Evolutionary conservation across 2,113 vertebrate genomes (phyloP).

Genomic region (Pyxicephalus adspersus): DNA sequence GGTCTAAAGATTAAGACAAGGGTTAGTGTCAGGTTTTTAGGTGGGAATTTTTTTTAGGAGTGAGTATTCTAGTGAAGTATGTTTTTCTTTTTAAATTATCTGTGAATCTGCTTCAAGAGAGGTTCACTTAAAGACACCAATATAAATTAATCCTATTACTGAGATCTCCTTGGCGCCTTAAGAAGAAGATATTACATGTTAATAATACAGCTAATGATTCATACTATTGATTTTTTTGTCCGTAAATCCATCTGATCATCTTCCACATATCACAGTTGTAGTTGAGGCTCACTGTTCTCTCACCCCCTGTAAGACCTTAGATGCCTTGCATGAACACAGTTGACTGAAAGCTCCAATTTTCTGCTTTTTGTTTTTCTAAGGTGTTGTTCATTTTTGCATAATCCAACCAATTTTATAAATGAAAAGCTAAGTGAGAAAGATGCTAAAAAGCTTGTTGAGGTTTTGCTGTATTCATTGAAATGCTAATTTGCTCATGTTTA

Average conservation of each 20-base stretch:
- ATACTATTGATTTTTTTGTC: not conserved
- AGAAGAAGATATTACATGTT: too few species aligned
- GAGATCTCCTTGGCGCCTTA: too few species aligned
- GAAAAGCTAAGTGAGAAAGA: not conserved
- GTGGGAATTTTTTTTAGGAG: too few species aligned
- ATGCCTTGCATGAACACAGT: not conserved
- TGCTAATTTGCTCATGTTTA: constrained; percentile 23
- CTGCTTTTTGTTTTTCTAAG: not conserved
- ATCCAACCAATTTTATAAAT: constrained; percentile 7
- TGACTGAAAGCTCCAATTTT: constrained; percentile 1
- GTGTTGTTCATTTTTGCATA: constrained; percentile 13
- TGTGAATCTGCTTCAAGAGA: too few species aligned
- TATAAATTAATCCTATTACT: too few species aligned
- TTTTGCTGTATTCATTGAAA: not conserved
- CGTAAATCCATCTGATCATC: constrained; percentile 14
- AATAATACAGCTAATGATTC: not conserved
- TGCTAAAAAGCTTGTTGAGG: not conserved
- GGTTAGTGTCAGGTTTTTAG: too few species aligned
- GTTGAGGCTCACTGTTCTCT: not conserved
- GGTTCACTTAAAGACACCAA: too few species aligned
- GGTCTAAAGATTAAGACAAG: too few species aligned
- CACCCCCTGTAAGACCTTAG: not conserved
- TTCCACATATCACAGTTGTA: not conserved
- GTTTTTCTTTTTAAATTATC: too few species aligned
- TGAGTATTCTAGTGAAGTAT: too few species aligned